Conservation (phyloP, 2,888 invertebrate genomes). For the Cosmorhoe ocellata region DNA sequence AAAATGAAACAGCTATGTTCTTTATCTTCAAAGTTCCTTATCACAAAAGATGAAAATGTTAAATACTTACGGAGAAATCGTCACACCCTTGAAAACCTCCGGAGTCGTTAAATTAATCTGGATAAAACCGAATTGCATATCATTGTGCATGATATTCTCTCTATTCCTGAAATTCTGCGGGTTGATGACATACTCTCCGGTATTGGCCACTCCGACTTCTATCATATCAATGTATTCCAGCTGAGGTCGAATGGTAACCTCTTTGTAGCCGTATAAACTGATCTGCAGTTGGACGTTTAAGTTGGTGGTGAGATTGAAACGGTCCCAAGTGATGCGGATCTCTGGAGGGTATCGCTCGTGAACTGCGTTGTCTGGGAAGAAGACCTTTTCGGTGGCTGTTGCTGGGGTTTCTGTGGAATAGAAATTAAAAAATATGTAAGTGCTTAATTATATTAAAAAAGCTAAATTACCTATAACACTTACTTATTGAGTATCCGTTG, state of each 20-base stretch:
- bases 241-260: slow-evolving; percentile 90
- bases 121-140: slow-evolving; percentile 93
- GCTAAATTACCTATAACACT: too few species aligned
- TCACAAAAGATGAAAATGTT: too few species aligned
- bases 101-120: slow-evolving; percentile 94
- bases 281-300: slow-evolving; percentile 89
- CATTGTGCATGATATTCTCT: slow-evolving; percentile 86
- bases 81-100: slow-evolving; percentile 83
- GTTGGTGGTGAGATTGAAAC: slow-evolving; percentile 92
- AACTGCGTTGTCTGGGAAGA: slow-evolving; percentile 88
- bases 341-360: slow-evolving; percentile 88
- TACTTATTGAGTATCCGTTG: too few species aligned
- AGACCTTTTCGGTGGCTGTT: slow-evolving; percentile 92
- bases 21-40: neutral
- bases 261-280: slow-evolving; percentile 94
- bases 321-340: slow-evolving; percentile 92
- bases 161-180: slow-evolving; percentile 88
- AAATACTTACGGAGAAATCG: slow-evolving; percentile 88
- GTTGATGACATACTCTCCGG: slow-evolving; percentile 87
- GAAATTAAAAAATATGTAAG: neutral
- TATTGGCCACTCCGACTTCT: slow-evolving; percentile 85
- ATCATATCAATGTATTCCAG: slow-evolving; percentile 90
- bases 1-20: too few species aligned
- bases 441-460: neutral
- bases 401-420: slow-evolving; percentile 89